Evolutionary conservation across 1,140 invertebrate species (phyloP), one percentile per base, ranked within the genome.

Genomic region (Cardiocondyla obscurior): DNA sequence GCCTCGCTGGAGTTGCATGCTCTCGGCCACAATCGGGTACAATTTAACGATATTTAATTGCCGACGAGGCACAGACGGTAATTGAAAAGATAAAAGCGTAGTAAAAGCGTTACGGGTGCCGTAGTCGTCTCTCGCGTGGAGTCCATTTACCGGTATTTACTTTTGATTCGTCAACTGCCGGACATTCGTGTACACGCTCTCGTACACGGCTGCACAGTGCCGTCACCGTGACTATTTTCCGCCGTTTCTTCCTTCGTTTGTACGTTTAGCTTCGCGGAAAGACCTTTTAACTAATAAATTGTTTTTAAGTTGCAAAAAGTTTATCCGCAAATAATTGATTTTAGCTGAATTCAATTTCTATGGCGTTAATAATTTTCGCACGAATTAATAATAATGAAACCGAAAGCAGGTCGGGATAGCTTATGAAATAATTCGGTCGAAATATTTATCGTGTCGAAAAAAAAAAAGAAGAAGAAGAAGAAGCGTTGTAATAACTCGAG

Each of bases 41-140:
- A 72, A 44, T 86, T 88, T 81, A 87, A 81, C 83, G 83, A 88
- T 74, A 88, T 87, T 88, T 88, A 88, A 88, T 88, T 87, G 87
- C 76, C 69, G 65, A 60, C 81, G 82, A 74, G 65, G 79, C 70
- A 83, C 62, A 39, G 62, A 46, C 36, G 36, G 62, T 88, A 86
- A 88, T 87, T 85, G 83, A 88, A 87, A 85, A 83, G 81, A 88
- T 88, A 88, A 88, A 87, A 88, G 85, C 82, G 83, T 57, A 83
- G 64, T 82, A 87, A 83, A n/a, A 74, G 64, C 74, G 58, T 74
- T 58, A 69, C 53, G n/a, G 8, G 22, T 12, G 6, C 14, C 19
- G 46, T 33, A 25, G 51, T 58, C 30, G 55, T 65, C 22, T 58
- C 46, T 70, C 25, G 22, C 36, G 33, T 28, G 16, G 62, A 79